Percentiles rank a stretch among this genome's conserved stretches.
phyloP scores from a whole-genome alignment of 2,888 invertebrate genomes.

The Ichneumoninae sp. region DNA sequence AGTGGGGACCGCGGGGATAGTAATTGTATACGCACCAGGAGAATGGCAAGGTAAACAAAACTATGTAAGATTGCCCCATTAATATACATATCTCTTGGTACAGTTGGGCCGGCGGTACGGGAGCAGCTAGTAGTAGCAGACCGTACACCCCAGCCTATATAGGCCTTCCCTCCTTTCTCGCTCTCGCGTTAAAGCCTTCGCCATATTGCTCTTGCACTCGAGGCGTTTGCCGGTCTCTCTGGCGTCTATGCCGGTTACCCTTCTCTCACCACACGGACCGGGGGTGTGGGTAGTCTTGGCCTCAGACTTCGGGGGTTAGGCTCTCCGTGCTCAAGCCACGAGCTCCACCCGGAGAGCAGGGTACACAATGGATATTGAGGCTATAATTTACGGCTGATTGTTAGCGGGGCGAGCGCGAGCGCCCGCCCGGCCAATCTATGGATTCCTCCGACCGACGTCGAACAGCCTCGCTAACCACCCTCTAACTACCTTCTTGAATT shows the following conservation, averaged over 20 bases:
- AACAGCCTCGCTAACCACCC: slow-evolving; percentile 74
- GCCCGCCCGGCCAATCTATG: slow-evolving; percentile 80
- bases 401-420: slow-evolving; percentile 75
- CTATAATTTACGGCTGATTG: slow-evolving; percentile 85
- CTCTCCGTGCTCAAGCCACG: slow-evolving; percentile 70
- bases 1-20: slow-evolving; percentile 77
- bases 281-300: slow-evolving; percentile 83
- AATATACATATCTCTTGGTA: slow-evolving; percentile 85
- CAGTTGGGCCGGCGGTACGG: slow-evolving; percentile 77
- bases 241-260: slow-evolving; percentile 43
- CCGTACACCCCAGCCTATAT: slow-evolving; percentile 63
- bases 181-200: slow-evolving; percentile 44
- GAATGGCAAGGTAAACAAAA: slow-evolving; percentile 85
- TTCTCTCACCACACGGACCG: slow-evolving; percentile 53
- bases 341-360: slow-evolving; percentile 69
- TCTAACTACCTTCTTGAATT: slow-evolving; percentile 81
- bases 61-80: slow-evolving; percentile 85
- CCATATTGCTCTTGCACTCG: slow-evolving; percentile 42
- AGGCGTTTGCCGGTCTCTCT: slow-evolving; percentile 52
- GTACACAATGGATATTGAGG: slow-evolving; percentile 85
- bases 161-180: slow-evolving; percentile 51
- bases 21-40: slow-evolving; percentile 83
- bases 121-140: slow-evolving; percentile 65
- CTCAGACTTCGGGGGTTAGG: slow-evolving; percentile 82
- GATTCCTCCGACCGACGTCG: slow-evolving; percentile 78